These are phyloP conservation scores for Numenius phaeopus DNA, from an alignment of 2,797 vertebrate species.

Conservation along the genomic window DNA sequence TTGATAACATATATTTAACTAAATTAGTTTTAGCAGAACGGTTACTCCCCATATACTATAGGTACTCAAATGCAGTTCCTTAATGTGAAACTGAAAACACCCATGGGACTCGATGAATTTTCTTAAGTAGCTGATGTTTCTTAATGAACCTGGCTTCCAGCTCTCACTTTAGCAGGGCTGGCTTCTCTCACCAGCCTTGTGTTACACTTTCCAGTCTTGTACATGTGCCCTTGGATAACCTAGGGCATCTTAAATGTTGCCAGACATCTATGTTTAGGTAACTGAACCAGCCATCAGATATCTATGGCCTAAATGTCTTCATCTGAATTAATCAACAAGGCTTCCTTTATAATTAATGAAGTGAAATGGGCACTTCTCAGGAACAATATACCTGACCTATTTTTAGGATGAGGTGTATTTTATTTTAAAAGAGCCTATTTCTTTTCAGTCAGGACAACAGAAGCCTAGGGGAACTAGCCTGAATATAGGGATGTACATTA, in stretches of 20 bases:
- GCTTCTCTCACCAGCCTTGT: not conserved
- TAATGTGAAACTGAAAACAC: not conserved
- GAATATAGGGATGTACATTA: not conserved
- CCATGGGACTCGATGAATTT: not conserved
- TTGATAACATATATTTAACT: not conserved
- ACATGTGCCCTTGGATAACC: not conserved
- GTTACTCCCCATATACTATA: not conserved
- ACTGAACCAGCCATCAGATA: not conserved
- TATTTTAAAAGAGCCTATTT: slow-evolving; percentile 32
- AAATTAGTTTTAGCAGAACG: not conserved
- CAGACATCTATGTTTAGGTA: not conserved
- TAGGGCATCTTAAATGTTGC: not conserved
- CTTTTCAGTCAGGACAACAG: not conserved
- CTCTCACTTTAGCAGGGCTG: not conserved
- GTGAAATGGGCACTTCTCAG: not conserved
- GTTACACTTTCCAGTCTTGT: not conserved
- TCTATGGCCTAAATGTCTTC: not conserved
- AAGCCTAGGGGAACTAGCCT: slow-evolving; percentile 51
- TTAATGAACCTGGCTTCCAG: not conserved
- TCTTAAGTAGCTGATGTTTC: not conserved
- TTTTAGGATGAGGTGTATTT: slow-evolving; percentile 14
- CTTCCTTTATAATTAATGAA: slow-evolving; percentile 37
- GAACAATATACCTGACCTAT: not conserved
- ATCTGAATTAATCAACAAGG: slow-evolving; percentile 1
- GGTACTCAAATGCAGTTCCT: not conserved